Conservation (phyloP, 1,140 invertebrate genomes). For the Drosophila tsacasi region DNA sequence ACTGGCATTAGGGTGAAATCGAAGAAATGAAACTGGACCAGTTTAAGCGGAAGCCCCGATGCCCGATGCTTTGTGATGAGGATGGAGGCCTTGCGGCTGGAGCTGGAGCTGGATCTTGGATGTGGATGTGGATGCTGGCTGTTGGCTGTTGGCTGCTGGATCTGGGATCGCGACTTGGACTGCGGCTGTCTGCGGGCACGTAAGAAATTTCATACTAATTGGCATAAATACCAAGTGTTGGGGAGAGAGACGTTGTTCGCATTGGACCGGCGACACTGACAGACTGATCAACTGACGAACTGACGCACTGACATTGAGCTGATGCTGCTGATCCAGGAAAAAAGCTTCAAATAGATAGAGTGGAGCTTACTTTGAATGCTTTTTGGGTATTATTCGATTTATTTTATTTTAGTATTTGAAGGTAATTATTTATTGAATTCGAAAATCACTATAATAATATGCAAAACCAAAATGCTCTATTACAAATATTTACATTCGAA, state of each 20-base stretch:
- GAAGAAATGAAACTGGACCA: constrained; percentile 81
- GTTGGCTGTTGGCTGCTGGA: background rate
- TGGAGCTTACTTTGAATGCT: background rate
- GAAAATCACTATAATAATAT: too few species aligned
- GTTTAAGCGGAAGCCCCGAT: constrained; percentile 82
- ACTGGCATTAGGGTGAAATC: constrained; percentile 78
- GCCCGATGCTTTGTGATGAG: constrained; percentile 40
- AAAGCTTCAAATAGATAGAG: constrained; percentile 29
- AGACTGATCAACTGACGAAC: constrained; percentile 65
- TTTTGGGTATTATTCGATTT: background rate
- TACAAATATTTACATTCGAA: too few species aligned
- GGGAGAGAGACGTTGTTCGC: constrained; percentile 55
- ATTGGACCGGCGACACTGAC: constrained; percentile 59
- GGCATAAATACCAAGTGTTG: constrained; percentile 85
- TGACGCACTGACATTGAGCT: constrained; percentile 74
- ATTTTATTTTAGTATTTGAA: too few species aligned
- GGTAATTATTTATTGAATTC: too few species aligned
- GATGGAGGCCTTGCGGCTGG: constrained; percentile 38
- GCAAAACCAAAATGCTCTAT: too few species aligned
- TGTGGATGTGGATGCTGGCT: constrained; percentile 21
- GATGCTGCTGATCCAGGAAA: constrained; percentile 16
- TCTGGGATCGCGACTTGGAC: constrained; percentile 28
- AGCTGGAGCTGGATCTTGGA: constrained; percentile 28
- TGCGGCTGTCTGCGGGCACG: constrained; percentile 76
- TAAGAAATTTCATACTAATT: constrained; percentile 85